Evolutionary conservation across 1,140 invertebrate species (phyloP).

Genomic region (Bemisia tabaci): DNA sequence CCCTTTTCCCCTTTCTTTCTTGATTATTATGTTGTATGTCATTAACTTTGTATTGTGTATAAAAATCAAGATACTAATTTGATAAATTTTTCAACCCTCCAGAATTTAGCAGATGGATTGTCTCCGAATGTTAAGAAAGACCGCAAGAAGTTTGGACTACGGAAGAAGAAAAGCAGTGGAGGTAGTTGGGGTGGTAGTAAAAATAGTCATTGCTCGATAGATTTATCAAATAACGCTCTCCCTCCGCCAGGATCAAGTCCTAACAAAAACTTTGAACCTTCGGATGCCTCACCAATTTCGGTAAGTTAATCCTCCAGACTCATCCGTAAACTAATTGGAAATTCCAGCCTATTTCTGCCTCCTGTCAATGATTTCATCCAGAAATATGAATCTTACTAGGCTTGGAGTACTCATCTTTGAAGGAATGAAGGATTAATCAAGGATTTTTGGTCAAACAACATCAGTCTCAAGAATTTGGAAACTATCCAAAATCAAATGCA

Average conservation of each 20-base stretch:
- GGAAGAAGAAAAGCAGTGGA: conserved; percentile 49
- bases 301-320: conserved; percentile 21
- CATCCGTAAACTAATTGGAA: not conserved
- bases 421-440: too few species aligned
- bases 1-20: too few species aligned
- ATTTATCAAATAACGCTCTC: conserved; percentile 35
- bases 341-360: too few species aligned
- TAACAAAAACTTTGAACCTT: conserved; percentile 13
- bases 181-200: conserved; percentile 31
- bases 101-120: conserved; percentile 34
- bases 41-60: too few species aligned
- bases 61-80: too few species aligned
- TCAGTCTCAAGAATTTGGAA: too few species aligned
- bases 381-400: too few species aligned
- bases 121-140: conserved; percentile 52
- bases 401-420: too few species aligned
- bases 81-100: not conserved
- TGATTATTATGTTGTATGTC: too few species aligned
- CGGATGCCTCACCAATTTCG: conserved; percentile 28
- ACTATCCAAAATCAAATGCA: too few species aligned
- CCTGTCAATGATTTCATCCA: too few species aligned
- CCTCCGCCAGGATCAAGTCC: conserved; percentile 20
- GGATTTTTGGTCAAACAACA: too few species aligned
- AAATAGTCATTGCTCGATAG: conserved; percentile 28
- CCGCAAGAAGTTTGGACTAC: conserved; percentile 48